A percentile compares a stretch with the other conserved stretches of the same genome.
Evolutionary conservation across 2,888 invertebrate species (phyloP).

Genomic region (Lysandra coridon): DNA sequence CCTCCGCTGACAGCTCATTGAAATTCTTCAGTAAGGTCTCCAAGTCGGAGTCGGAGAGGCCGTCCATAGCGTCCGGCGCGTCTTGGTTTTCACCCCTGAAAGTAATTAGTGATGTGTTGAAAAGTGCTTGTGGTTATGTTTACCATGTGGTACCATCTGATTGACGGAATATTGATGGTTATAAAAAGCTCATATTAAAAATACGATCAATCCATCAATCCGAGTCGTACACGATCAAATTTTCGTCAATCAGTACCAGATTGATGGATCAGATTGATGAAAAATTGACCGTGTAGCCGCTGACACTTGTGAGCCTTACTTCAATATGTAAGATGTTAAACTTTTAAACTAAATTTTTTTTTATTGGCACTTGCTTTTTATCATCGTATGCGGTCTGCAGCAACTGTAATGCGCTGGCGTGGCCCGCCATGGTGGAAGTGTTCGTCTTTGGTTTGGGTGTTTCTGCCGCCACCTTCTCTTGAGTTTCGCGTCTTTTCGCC

Average conservation of each 20-base stretch:
- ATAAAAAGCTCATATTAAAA: too few relatives aligned
- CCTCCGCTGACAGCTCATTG: constrained; percentile 88
- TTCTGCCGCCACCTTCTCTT: not conserved
- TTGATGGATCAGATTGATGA: too few relatives aligned
- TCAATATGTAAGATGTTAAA: not conserved
- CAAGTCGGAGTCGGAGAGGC: constrained; percentile 88
- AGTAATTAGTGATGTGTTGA: not conserved
- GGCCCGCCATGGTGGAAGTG: constrained; percentile 40
- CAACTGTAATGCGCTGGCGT: constrained; percentile 71
- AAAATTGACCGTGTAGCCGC: too few relatives aligned
- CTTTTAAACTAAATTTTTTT: not conserved
- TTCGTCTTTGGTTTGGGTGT: not conserved
- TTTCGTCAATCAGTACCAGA: too few relatives aligned
- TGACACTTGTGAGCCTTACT: too few relatives aligned
- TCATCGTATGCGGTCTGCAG: constrained; percentile 73
- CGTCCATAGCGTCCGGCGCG: constrained; percentile 82
- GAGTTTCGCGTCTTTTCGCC: constrained; percentile 62
- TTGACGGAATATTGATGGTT: too few relatives aligned
- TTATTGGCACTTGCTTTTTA: constrained; percentile 51
- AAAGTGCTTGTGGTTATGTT: too few relatives aligned
- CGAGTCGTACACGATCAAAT: too few relatives aligned
- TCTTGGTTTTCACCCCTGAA: constrained; percentile 53
- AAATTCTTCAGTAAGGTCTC: constrained; percentile 88
- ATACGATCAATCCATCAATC: too few relatives aligned
- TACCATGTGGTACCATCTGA: too few relatives aligned